Conservation (phyloP, 2,113 vertebrate species). For the Oxyura jamaicensis region DNA sequence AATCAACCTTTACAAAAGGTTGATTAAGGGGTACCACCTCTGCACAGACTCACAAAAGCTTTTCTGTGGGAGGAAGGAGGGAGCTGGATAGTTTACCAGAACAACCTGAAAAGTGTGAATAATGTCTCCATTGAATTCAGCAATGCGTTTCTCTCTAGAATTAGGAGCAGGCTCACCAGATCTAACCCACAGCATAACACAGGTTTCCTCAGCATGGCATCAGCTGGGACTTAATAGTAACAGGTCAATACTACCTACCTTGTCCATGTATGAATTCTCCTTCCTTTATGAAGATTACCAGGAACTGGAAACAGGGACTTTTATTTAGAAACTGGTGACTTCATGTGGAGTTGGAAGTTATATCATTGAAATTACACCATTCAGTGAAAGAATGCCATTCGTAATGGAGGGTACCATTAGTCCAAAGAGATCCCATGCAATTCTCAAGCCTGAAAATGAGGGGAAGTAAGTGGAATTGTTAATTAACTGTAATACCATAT, state of each 20-base stretch:
- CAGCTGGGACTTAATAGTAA: not conserved
- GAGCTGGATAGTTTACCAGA: not conserved
- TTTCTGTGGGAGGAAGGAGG: not conserved
- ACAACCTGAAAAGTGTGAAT: not conserved
- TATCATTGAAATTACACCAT: not conserved
- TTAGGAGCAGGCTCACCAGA: not conserved
- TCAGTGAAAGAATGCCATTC: not conserved
- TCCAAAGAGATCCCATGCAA: not conserved
- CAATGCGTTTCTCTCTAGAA: not conserved
- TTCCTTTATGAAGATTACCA: not conserved
- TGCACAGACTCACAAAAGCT: not conserved
- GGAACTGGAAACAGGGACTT: not conserved
- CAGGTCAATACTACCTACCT: not conserved
- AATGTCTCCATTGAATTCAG: not conserved
- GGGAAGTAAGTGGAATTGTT: not conserved
- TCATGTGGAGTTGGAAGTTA: not conserved
- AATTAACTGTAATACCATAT: not conserved
- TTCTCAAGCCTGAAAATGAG: not conserved
- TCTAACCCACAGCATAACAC: fast-evolving
- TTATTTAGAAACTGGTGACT: not conserved
- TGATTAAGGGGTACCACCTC: not conserved
- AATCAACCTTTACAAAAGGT: no score
- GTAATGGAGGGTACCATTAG: not conserved
- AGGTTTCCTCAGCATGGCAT: not conserved
- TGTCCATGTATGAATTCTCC: not conserved